phyloP scores from a whole-genome alignment of 2,797 vertebrate genomes.

The Acrocephalus scirpaceus region DNA sequence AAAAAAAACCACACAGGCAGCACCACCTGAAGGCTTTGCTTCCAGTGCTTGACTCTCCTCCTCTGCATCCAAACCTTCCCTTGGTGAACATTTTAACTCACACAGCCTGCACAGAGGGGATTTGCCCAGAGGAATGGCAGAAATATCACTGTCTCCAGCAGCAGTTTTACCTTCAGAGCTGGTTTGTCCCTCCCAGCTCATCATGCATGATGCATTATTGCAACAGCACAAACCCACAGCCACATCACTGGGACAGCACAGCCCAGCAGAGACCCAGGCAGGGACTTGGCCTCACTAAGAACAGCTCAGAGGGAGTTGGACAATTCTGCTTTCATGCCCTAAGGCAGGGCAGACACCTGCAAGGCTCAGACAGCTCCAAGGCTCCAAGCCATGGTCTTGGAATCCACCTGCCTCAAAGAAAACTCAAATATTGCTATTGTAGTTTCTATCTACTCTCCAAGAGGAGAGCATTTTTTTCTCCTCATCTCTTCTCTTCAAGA shows the following conservation, averaged over 20 bases:
- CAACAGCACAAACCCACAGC: background rate
- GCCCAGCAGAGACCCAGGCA: background rate
- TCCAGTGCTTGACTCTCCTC: background rate
- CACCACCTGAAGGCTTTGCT: background rate
- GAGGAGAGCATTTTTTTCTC: background rate
- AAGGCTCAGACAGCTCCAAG: background rate
- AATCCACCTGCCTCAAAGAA: background rate
- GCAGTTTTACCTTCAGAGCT: background rate
- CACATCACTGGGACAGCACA: rapidly evolving
- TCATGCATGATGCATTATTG: background rate
- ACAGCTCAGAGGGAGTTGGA: background rate
- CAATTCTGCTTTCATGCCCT: background rate
- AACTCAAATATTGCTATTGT: background rate
- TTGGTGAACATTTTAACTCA: background rate
- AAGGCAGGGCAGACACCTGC: background rate
- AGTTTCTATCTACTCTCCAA: background rate
- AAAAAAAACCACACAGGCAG: rapidly evolving
- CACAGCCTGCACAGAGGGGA: background rate
- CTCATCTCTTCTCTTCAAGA: background rate
- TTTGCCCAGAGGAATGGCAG: background rate
- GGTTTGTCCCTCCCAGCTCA: background rate
- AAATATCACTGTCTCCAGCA: background rate
- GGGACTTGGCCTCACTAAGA: background rate
- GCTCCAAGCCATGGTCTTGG: background rate
- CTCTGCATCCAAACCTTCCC: background rate